These are phyloP conservation scores for Aleiodes alternator DNA, from an alignment of 2,888 invertebrate species.

Conservation along the genomic window DNA sequence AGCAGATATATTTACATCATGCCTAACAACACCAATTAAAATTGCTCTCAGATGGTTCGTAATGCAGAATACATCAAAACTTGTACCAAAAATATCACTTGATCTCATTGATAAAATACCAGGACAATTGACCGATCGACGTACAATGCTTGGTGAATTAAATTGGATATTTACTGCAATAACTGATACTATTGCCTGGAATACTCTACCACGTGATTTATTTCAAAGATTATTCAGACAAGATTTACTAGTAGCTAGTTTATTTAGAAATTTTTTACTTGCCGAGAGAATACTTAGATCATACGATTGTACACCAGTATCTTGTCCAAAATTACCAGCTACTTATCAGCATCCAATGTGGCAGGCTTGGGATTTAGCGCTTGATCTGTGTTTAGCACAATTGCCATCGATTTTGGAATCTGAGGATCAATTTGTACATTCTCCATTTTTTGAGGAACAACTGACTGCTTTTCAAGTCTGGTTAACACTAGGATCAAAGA, in stretches of 20 bases:
- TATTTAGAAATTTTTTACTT: constrained; percentile 97
- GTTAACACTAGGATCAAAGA: constrained; percentile 87
- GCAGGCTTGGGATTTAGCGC: constrained; percentile 98
- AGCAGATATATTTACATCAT: constrained; percentile 97
- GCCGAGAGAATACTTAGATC: constrained; percentile 97
- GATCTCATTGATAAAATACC: constrained; percentile 97
- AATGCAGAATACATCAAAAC: constrained; percentile 87
- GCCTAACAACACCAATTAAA: constrained; percentile 98
- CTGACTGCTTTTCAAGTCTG: constrained; percentile 98
- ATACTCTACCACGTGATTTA: constrained; percentile 93
- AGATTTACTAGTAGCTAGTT: constrained; percentile 97
- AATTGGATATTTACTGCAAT: constrained; percentile 99
- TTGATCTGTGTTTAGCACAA: constrained; percentile 95
- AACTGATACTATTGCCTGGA: constrained; percentile 99
- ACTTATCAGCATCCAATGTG: constrained; percentile 95
- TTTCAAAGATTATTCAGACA: constrained; percentile 98
- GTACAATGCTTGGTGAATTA: constrained; percentile 98
- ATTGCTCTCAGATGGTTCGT: constrained; percentile 97
- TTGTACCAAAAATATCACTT: constrained; percentile 87
- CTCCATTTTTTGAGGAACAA: constrained; percentile 98
- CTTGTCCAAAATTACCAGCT: constrained; percentile 92
- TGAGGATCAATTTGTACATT: constrained; percentile 82
- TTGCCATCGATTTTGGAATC: constrained; percentile 85
- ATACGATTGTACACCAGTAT: constrained; percentile 98
- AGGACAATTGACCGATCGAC: constrained; percentile 93